A percentile compares a stretch with the other conserved stretches of the same genome.
phyloP scores from a whole-genome alignment of 1,140 invertebrate species.

The Drosophila repletoides region DNA sequence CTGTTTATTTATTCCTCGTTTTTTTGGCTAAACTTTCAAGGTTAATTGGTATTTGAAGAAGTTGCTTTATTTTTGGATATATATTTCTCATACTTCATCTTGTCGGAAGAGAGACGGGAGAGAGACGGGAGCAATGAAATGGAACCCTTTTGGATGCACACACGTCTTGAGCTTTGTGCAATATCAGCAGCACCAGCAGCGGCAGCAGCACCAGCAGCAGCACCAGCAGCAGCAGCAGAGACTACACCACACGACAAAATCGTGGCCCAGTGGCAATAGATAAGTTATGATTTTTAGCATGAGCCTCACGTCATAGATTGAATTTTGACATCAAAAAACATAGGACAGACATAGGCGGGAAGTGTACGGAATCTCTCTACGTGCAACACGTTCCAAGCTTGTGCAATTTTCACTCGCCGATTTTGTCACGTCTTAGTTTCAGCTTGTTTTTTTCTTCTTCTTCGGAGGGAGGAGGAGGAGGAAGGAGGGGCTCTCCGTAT shows the following conservation, averaged over 20 bases:
- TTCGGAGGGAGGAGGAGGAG: no score
- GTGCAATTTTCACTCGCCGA: conserved; percentile 60
- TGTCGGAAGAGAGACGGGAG: no score
- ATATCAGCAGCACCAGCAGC: conserved; percentile 1
- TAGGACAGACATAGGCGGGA: not conserved
- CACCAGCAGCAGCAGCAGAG: no score
- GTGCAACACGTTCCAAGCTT: conserved; percentile 56
- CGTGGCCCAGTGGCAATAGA: conserved; percentile 29
- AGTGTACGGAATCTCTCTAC: conserved; percentile 14
- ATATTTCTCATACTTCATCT: not conserved
- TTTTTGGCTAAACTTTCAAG: conserved; percentile 37
- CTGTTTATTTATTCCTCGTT: conserved; percentile 2
- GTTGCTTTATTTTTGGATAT: conserved; percentile 1
- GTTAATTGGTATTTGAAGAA: conserved; percentile 64
- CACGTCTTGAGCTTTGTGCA: conserved; percentile 16
- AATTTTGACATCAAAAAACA: conserved; percentile 52
- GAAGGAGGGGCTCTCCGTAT: conserved; percentile 13
- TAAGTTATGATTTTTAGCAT: conserved; percentile 65
- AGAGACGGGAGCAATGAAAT: no score
- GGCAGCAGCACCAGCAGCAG: no score
- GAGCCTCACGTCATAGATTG: conserved; percentile 71
- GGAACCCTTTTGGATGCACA: conserved; percentile 2
- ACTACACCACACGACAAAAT: conserved; percentile 17
- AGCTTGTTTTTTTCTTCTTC: no score
- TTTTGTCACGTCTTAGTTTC: conserved; percentile 50